Conservation (phyloP, 2,797 vertebrate genomes). For the Uromys caudimaculatus region DNA sequence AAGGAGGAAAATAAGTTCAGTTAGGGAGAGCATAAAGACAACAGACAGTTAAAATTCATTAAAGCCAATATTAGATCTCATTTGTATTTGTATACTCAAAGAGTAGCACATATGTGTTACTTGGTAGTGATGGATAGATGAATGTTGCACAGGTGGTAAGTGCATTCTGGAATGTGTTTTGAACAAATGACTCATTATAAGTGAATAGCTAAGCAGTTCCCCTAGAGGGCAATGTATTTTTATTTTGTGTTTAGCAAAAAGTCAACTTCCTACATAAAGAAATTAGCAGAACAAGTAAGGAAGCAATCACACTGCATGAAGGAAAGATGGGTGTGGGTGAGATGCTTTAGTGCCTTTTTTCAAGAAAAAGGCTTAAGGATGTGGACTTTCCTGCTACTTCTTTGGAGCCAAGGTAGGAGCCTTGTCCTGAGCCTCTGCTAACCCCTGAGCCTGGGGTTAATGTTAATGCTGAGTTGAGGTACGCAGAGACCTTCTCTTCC, state of each 20-base stretch:
- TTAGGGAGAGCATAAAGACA: background rate
- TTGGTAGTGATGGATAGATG: background rate
- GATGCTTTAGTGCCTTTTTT: background rate
- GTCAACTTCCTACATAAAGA: background rate
- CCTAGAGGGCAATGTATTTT: background rate
- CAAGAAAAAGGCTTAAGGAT: conserved; percentile 20
- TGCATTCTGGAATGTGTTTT: background rate
- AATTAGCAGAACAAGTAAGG: background rate
- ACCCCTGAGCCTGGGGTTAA: too few species aligned
- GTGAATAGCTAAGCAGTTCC: background rate
- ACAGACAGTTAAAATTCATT: background rate
- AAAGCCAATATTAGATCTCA: background rate
- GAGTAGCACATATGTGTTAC: accelerated
- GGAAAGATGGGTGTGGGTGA: background rate
- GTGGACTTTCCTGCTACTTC: conserved; percentile 50
- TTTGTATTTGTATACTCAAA: background rate
- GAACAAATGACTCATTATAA: background rate
- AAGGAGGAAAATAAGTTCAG: background rate
- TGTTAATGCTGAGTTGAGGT: background rate
- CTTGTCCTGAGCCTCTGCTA: background rate
- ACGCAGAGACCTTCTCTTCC: background rate
- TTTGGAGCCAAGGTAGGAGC: conserved; percentile 51
- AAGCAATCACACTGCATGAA: background rate
- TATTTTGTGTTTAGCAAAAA: background rate
- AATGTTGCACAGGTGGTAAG: accelerated